phyloP scores from a whole-genome alignment of 2,888 invertebrate genomes.

The Calliopum simillimum region DNA sequence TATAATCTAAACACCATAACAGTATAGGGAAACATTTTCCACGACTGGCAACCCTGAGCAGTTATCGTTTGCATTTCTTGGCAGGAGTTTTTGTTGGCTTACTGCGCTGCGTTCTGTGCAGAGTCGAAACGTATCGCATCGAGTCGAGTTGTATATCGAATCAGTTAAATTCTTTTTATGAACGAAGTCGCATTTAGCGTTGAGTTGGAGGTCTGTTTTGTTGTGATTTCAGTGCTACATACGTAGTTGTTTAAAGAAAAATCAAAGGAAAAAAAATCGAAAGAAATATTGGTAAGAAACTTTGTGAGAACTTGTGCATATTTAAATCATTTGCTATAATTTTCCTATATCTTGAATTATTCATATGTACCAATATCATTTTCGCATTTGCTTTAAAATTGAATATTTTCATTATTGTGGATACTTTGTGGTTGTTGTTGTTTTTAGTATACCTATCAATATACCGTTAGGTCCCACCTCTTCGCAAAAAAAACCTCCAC shows the following conservation, averaged over 20 bases:
- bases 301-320: background rate
- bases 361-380: too few species aligned
- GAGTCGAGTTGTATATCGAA: too few species aligned
- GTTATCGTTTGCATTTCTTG: slow-evolving; percentile 23
- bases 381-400: background rate
- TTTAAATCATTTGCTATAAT: too few species aligned
- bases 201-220: background rate
- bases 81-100: slow-evolving; percentile 10
- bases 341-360: too few species aligned
- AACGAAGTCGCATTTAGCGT: background rate
- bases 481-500: background rate
- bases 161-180: background rate
- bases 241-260: background rate
- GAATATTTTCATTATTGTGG: background rate
- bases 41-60: background rate
- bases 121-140: too few species aligned
- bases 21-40: too few species aligned
- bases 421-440: background rate
- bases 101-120: background rate
- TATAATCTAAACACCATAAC: too few species aligned
- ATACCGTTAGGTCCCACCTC: background rate
- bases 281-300: slow-evolving; percentile 7
- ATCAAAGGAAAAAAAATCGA: background rate
- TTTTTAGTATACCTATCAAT: background rate
- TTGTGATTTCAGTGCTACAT: background rate